Conservation (phyloP, 2,113 vertebrate genomes). For the Gallinago undulata region DNA sequence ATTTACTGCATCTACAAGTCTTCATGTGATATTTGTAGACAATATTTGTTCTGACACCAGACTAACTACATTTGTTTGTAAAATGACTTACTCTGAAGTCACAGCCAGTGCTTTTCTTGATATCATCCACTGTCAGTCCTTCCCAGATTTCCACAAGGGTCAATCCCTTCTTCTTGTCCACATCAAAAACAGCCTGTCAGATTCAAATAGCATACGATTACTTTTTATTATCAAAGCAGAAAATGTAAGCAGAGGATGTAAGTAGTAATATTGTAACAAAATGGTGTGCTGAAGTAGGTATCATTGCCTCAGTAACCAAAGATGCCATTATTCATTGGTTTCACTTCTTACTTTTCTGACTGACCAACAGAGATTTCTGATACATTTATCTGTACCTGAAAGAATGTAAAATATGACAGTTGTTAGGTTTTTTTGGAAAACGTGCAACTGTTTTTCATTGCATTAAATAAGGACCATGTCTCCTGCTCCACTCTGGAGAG, state of each 20-base stretch:
- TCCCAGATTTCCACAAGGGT: constrained; percentile 93
- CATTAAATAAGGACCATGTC: background rate
- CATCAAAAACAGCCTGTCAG: constrained; percentile 92
- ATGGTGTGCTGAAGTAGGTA: background rate
- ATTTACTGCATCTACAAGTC: background rate
- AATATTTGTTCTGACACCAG: background rate
- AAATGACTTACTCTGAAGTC: constrained; percentile 85
- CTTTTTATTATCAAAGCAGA: background rate
- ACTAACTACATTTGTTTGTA: background rate
- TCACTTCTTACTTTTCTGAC: background rate
- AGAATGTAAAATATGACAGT: background rate
- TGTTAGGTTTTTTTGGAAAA: background rate
- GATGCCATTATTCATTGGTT: background rate
- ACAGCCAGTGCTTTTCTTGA: constrained; percentile 89
- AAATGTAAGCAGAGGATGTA: background rate
- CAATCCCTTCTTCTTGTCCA: constrained; percentile 89
- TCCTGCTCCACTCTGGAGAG: background rate
- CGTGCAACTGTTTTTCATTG: background rate
- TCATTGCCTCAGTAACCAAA: background rate
- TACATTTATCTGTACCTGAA: background rate
- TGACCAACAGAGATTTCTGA: background rate
- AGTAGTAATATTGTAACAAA: background rate
- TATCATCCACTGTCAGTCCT: constrained; percentile 89
- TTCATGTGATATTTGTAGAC: background rate
- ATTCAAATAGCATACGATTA: background rate